A percentile compares a stretch with the other conserved stretches of the same genome.
phyloP scores from a whole-genome alignment of 1,140 invertebrate species.

The Streblospio benedicti region DNA sequence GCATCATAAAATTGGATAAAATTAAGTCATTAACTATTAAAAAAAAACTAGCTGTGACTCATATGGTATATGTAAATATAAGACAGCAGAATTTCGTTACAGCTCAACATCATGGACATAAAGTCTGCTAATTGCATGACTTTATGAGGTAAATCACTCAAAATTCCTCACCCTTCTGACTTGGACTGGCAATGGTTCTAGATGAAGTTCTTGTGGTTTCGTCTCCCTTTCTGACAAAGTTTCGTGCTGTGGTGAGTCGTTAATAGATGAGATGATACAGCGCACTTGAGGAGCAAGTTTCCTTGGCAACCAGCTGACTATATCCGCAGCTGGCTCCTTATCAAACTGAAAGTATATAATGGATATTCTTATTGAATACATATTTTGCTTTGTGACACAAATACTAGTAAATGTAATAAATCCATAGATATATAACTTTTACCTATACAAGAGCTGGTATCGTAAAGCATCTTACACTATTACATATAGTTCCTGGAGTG shows the following conservation, averaged over 20 bases:
- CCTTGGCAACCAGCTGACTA: slow-evolving; percentile 13
- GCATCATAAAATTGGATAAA: too few species aligned
- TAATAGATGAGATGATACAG: slow-evolving; percentile 11
- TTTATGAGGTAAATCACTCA: too few species aligned
- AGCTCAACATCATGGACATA: too few species aligned
- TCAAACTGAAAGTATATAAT: slow-evolving; percentile 9
- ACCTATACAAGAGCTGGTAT: not conserved
- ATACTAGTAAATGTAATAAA: not conserved
- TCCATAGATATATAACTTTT: not conserved
- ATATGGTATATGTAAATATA: too few species aligned
- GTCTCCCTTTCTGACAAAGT: not conserved
- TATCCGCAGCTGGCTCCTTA: not conserved
- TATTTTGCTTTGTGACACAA: not conserved
- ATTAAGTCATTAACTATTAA: too few species aligned
- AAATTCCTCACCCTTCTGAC: too few species aligned
- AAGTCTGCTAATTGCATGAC: too few species aligned
- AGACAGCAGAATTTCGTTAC: too few species aligned
- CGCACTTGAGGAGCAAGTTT: slow-evolving; percentile 9
- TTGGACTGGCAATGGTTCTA: not conserved
- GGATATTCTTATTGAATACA: not conserved
- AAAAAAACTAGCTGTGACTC: too few species aligned
- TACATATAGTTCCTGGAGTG: not conserved
- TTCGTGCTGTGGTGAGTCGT: slow-evolving; percentile 2
- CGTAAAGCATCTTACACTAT: not conserved
- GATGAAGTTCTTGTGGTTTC: slow-evolving; percentile 1